Base-by-base conservation (phyloP, 2,797 vertebrate genomes). In the Lepilemur ruficaudatus region DNA sequence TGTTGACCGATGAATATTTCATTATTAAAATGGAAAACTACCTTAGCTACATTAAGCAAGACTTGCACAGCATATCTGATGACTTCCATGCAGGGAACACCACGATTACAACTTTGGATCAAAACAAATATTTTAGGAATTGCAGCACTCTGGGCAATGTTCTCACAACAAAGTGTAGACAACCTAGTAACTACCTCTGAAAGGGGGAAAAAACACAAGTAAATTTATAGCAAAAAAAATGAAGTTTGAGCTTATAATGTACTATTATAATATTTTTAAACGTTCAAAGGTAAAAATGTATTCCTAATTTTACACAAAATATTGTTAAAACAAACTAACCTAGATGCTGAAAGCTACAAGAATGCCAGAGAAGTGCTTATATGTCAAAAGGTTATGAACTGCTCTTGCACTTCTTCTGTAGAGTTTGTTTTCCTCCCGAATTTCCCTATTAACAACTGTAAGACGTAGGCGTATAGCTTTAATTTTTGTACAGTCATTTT, bases 31-130 rank as follows among this genome's bases (percentile, higher is more conserved):
- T 0, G 2, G n/a, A 12, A 67, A 83, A 52, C 52, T 99, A 99
- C 99, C 99, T 99, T 99, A 84, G 99, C 99, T 41, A 99, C 98
- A 98, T 99, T 99, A 89, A 99, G 99, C 85, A 99, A 99, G 97
- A 99, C 99, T 98, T 99, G 99, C 63, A 99, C 96, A 81, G 99
- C 99, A 48, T 98, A 98, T 91, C 98, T 99, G 98, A 99, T 99
- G 95, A 99, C 99, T 52, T 99, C 99, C 99, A 99, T 99, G 96
- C 99, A 99, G 0, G 99, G 99, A 67, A 99, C 98, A 18, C 99
- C 99, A 48, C 99, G 98, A 98, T 99, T 99, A 98, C 99, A 99
- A 96, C 99, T 99, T 94, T 99, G 99, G 94, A 99, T 99, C 93
- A 99, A 98, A 22, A 98, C 98, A 84, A 99, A 99, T 97, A 99